Evolutionary conservation across 2,113 vertebrate species (phyloP).

Genomic region (Pollimyrus isidori): DNA sequence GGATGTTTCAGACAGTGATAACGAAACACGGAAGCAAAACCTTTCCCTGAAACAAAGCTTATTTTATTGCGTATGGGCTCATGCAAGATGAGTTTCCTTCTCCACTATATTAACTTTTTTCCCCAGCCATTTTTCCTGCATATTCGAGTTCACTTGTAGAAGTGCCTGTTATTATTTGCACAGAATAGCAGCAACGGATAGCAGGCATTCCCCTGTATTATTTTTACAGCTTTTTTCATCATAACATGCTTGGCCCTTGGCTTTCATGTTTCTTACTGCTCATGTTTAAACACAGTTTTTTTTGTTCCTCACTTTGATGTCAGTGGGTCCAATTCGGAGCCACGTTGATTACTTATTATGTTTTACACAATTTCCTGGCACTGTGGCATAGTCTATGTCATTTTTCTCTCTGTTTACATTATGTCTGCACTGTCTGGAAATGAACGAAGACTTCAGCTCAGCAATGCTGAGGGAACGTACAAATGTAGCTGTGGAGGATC

Average conservation of each 20-base stretch:
- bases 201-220: not conserved
- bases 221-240: slow-evolving; percentile 12
- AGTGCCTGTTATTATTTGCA: slow-evolving; percentile 7
- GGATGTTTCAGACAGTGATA: not conserved
- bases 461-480: not conserved
- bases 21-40: not conserved
- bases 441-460: not conserved
- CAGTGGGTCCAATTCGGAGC: slow-evolving; percentile 2
- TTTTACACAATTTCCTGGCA: not conserved
- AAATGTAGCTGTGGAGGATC: not conserved
- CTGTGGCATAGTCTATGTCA: not conserved
- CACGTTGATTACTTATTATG: not conserved
- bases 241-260: not conserved
- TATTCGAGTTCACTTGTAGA: not conserved
- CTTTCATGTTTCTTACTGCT: not conserved
- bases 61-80: not conserved
- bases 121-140: not conserved
- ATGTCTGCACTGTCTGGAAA: not conserved
- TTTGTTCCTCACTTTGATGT: not conserved
- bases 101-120: slow-evolving; percentile 7
- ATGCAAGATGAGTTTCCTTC: slow-evolving; percentile 1
- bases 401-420: not conserved
- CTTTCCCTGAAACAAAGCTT: not conserved
- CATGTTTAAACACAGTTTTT: not conserved
- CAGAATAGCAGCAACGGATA: not conserved